Conservation (phyloP, 2,113 vertebrate genomes). For the Microtus montanus region DNA sequence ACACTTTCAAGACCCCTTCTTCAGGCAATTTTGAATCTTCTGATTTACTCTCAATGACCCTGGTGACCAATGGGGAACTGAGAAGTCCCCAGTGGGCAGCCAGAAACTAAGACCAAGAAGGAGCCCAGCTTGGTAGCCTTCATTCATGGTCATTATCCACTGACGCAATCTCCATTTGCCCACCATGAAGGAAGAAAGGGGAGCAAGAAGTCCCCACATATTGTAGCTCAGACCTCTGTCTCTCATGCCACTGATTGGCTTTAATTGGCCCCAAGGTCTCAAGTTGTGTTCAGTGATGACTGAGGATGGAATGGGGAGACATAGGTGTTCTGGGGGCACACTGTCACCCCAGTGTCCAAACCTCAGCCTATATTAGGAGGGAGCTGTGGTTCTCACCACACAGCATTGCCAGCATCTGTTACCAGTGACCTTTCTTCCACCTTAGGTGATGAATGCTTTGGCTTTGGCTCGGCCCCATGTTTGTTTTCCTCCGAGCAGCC, state of each 20-base stretch:
- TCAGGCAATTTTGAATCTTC: not conserved
- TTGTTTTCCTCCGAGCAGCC: not conserved
- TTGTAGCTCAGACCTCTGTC: not conserved
- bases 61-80: not conserved
- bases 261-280: not conserved
- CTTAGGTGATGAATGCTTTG: not conserved
- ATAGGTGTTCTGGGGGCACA: no score
- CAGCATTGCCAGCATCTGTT: not conserved
- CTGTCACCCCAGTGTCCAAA: no score
- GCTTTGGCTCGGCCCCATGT: not conserved
- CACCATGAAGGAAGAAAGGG: not conserved
- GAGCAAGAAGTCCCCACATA: rapidly evolving
- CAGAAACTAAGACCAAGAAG: not conserved
- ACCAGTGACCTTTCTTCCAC: not conserved
- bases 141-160: not conserved
- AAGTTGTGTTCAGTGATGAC: not conserved
- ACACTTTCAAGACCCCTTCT: constrained; percentile 1
- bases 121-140: not conserved
- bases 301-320: not conserved
- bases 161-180: not conserved
- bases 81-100: not conserved
- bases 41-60: not conserved
- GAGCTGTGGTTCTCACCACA: rapidly evolving
- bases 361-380: rapidly evolving
- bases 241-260: not conserved